phyloP scores from a whole-genome alignment of 2,797 vertebrate species.

The Bovichtus diacanthus region DNA sequence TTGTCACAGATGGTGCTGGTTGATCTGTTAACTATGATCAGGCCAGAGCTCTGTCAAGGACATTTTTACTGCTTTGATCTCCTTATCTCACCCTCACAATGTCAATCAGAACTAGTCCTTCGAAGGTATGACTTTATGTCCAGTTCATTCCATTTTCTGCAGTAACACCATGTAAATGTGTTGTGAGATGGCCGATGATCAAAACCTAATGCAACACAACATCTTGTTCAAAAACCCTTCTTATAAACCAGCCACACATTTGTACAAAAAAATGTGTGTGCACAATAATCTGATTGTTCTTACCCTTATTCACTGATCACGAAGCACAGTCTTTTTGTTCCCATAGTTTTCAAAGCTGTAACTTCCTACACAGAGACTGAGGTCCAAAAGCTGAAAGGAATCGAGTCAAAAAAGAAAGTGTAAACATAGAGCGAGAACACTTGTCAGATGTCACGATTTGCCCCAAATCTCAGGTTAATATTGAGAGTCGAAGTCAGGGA shows the following conservation, averaged over 20 bases:
- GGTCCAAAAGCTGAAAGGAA: not conserved
- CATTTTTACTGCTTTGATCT: slow-evolving; percentile 74
- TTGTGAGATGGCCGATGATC: slow-evolving; percentile 6
- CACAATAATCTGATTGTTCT: not conserved
- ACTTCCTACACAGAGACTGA: not conserved
- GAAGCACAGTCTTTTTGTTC: not conserved
- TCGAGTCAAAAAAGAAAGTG: not conserved
- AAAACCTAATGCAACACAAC: slow-evolving; percentile 1
- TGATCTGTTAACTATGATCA: slow-evolving; percentile 78
- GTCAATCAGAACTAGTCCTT: slow-evolving; percentile 57
- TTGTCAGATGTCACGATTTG: not conserved
- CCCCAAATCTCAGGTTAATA: not conserved
- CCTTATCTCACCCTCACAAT: slow-evolving; percentile 61
- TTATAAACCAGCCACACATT: not conserved
- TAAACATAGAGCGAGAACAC: not conserved
- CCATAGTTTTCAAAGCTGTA: not conserved
- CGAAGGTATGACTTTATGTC: slow-evolving; percentile 32
- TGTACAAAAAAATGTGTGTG: not conserved
- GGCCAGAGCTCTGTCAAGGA: slow-evolving; percentile 76
- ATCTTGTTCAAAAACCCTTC: not conserved
- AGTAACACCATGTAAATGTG: slow-evolving; percentile 1
- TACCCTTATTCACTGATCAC: not conserved
- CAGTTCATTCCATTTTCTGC: slow-evolving; percentile 1
- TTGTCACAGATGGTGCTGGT: slow-evolving; percentile 84
- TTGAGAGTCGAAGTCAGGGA: not conserved